Evolutionary conservation across 2,113 vertebrate species (phyloP).

Genomic region (Pachycephala philippinensis): DNA sequence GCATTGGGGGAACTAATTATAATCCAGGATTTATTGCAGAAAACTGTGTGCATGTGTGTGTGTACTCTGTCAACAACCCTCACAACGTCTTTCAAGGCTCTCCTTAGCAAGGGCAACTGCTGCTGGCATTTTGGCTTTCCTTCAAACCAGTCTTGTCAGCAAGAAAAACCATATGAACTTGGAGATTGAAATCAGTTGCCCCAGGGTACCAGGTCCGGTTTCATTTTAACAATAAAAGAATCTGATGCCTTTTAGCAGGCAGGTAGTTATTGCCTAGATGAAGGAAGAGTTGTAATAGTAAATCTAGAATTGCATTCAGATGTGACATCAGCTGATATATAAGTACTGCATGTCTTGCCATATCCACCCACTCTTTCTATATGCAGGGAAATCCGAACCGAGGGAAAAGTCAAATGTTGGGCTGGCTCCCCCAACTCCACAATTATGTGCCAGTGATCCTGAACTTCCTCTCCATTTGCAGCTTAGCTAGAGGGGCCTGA

Average conservation of each 20-base stretch:
- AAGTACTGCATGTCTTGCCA: constrained; percentile 9
- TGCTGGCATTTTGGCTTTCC: constrained; percentile 56
- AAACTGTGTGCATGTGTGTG: neutral
- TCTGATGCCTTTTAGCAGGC: constrained; percentile 61
- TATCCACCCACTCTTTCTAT: constrained; percentile 31
- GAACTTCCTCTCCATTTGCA: constrained; percentile 17
- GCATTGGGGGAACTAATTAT: neutral
- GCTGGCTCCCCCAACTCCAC: constrained; percentile 31
- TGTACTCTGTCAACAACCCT: neutral
- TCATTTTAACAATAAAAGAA: constrained; percentile 63
- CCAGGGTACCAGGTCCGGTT: constrained; percentile 62
- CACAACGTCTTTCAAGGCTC: neutral
- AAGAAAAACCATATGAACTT: constrained; percentile 65
- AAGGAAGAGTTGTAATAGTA: constrained; percentile 60
- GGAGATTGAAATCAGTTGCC: constrained; percentile 71
- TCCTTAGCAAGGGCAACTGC: constrained; percentile 60
- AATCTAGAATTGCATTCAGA: constrained; percentile 60
- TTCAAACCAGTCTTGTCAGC: constrained; percentile 69
- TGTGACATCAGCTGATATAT: constrained; percentile 57
- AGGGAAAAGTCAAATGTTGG: neutral
- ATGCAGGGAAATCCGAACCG: constrained; percentile 39
- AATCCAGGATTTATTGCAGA: neutral
- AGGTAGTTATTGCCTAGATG: constrained; percentile 61
- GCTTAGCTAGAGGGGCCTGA: constrained; percentile 33
- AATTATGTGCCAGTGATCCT: neutral